Percentiles rank a stretch among this genome's conserved stretches.
phyloP scores from a whole-genome alignment of 1,140 invertebrate genomes.

The Gyrodactylus bullatarudis region DNA sequence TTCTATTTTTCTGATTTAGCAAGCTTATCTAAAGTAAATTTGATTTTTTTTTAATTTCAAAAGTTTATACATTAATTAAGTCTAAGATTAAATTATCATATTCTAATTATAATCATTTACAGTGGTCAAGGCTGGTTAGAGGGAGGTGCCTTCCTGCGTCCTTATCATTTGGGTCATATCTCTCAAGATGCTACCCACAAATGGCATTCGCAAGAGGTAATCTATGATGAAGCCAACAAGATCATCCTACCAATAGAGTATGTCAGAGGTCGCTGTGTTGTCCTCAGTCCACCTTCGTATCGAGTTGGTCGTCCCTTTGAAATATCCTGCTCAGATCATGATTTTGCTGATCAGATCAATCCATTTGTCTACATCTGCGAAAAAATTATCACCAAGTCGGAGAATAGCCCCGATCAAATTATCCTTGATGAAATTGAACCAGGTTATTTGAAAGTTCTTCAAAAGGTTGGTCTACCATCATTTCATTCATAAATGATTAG shows the following conservation, averaged over 20 bases:
- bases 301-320: background rate
- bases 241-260: background rate
- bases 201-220: background rate
- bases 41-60: too few relatives aligned
- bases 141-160: background rate
- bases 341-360: background rate
- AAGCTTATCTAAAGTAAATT: too few relatives aligned
- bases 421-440: background rate
- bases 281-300: background rate
- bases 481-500: too few relatives aligned
- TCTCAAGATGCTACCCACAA: background rate
- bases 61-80: too few relatives aligned
- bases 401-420: background rate
- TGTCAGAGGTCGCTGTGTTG: background rate
- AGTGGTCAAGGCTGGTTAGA: constrained; percentile 2
- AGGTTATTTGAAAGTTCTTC: constrained; percentile 3
- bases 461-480: background rate
- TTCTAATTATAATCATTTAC: too few relatives aligned
- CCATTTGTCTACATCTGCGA: background rate
- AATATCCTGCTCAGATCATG: background rate
- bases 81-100: too few relatives aligned
- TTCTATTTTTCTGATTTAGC: background rate
- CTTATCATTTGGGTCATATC: background rate
- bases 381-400: background rate
- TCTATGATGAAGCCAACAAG: background rate